Evolutionary conservation across 2,888 invertebrate species (phyloP), one percentile per base, ranked within the genome.

Genomic region (Cheilosia impressa): DNA sequence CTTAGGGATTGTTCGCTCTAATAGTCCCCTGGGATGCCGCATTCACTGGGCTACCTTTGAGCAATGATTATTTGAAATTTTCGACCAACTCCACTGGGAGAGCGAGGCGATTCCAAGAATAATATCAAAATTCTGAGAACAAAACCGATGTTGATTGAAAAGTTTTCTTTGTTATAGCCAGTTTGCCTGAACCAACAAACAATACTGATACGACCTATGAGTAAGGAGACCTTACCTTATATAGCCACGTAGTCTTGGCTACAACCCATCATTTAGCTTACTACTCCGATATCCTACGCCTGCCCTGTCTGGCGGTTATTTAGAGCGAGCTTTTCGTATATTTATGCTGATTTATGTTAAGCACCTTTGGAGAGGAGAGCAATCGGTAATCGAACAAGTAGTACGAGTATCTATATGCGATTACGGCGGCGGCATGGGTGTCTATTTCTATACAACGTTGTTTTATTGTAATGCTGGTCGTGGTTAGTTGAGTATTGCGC

Each of bases 341-440:
- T 84, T 71, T 84, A 80, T 84, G 84, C 63, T 80, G 84, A 80
- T 84, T 84, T 80, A 84, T 84, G 80, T 53, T 80, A 76, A 84
- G 75, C 50, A 72, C 72, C 55, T 17, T 13, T 3, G 41, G 41
- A 47, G 47, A 24, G 62, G 58, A 65, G 84, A 75, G 53, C 75
- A 75, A 80, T 75, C 79, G 60, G 60, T 69, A 80, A 84, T 80
- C 69, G 69, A 71, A 53, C 41, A 78, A 43, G 62, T 4, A 45
- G 27, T 27, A 27, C 4, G 24, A 24, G n/a, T 68, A 66, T 66
- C 72, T 62, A 50, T 38, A 55, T 38, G 55, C 47, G 60, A 66
- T 66, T 77, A 43, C 17, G 34, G 15, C 13, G 65, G 6, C 27
- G 47, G 45, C 31, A 31, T 7, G 31, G 31, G 0, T 31, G 9